Conservation (phyloP, 35 echinoderm and acorn worm genomes). For the Lytechinus pictus region DNA sequence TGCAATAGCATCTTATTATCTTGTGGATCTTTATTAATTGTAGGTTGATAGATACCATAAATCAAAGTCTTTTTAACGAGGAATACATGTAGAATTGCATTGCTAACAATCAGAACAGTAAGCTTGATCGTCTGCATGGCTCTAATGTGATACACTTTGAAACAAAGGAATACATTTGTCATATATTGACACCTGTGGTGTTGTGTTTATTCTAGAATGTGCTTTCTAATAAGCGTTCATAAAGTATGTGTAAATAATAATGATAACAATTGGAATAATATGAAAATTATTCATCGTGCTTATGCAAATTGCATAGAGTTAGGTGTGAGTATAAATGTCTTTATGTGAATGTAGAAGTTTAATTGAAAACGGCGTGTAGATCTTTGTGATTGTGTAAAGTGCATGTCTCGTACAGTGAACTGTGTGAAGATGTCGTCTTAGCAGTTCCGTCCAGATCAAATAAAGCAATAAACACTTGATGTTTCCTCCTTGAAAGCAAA, state of each 20-base stretch:
- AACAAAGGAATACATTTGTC: not conserved
- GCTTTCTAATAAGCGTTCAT: not conserved
- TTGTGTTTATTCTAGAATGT: not conserved
- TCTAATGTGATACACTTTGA: not conserved
- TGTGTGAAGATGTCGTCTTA: not conserved
- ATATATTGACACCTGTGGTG: constrained; percentile 1
- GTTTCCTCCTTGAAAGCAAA: not conserved
- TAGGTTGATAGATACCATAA: not conserved
- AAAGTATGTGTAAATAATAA: too few species aligned
- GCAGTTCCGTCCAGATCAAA: not conserved
- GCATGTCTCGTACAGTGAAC: not conserved
- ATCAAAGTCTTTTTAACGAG: not conserved
- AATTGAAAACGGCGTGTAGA: not conserved
- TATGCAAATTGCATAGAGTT: not conserved
- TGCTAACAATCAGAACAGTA: not conserved
- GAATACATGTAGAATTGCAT: not conserved
- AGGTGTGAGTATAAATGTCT: not conserved
- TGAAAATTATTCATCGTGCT: too few species aligned
- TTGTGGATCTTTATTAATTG: not conserved
- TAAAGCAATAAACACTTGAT: not conserved
- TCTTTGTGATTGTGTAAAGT: not conserved
- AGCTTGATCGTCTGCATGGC: not conserved
- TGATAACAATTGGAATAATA: too few species aligned
- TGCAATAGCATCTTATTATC: not conserved
- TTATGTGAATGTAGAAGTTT: not conserved